A percentile compares a stretch with the other conserved stretches of the same genome.
Evolutionary conservation across 2,888 invertebrate species (phyloP).

Genomic region (Artemia sinica): DNA sequence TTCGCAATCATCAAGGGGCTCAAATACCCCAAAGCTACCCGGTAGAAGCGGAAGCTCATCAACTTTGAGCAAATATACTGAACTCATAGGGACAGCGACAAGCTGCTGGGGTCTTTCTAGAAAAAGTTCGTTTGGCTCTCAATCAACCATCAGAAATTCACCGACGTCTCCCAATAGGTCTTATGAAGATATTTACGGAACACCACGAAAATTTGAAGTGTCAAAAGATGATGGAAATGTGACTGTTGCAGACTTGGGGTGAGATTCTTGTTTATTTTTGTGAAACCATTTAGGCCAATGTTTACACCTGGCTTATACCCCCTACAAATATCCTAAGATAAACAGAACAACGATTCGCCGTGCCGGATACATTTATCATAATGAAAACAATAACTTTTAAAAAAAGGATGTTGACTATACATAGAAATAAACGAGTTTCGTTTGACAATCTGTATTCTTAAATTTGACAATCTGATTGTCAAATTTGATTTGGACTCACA

Average conservation of each 20-base stretch:
- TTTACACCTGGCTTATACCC: too few species aligned
- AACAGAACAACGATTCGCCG: too few species aligned
- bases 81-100: neutral
- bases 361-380: too few species aligned
- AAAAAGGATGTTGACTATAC: too few species aligned
- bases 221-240: neutral
- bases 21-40: neutral
- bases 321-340: too few species aligned
- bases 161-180: constrained; percentile 11
- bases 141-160: constrained; percentile 3
- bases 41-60: neutral
- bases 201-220: neutral
- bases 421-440: too few species aligned
- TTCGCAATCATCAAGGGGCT: neutral
- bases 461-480: too few species aligned
- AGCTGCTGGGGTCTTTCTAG: constrained; percentile 8
- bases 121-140: constrained; percentile 8
- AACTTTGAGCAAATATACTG: constrained; percentile 9
- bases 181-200: constrained; percentile 2
- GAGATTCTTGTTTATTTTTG: neutral
- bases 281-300: too few species aligned
- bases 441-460: too few species aligned
- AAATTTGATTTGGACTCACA: too few species aligned
- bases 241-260: constrained; percentile 9
- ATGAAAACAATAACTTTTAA: too few species aligned